phyloP scores from a whole-genome alignment of 2,797 vertebrate species.

The Vespertilio murinus region DNA sequence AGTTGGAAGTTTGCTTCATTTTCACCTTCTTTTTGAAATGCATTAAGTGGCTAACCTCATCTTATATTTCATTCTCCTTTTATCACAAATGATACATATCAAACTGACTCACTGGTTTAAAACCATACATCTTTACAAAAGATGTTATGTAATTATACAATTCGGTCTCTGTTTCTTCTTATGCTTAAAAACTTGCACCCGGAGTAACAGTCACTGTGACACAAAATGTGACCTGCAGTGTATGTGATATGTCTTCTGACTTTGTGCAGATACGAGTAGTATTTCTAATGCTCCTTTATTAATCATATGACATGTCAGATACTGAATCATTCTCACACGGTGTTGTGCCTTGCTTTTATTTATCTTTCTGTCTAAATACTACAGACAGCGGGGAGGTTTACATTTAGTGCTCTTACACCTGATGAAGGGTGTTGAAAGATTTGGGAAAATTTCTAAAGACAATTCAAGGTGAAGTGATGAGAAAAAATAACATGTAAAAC shows the following conservation, averaged over 20 bases:
- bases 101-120: constrained; percentile 26
- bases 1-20: constrained; percentile 55
- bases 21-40: constrained; percentile 13
- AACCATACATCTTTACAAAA: not conserved
- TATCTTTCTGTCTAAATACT: constrained; percentile 22
- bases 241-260: not conserved
- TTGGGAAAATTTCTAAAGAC: not conserved
- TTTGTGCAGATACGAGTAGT: not conserved
- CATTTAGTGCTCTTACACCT: not conserved
- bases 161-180: not conserved
- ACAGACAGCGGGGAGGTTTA: not conserved
- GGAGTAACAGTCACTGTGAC: not conserved
- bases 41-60: not conserved
- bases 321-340: not conserved
- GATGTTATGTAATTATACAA: not conserved
- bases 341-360: not conserved
- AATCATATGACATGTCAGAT: not conserved
- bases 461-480: constrained; percentile 16
- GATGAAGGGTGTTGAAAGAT: not conserved
- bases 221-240: not conserved
- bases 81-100: constrained; percentile 41
- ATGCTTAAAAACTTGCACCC: not conserved
- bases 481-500: not conserved
- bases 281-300: not conserved
- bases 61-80: not conserved